Percentiles rank a stretch among this genome's conserved stretches.
Conservation (phyloP, 1,140 invertebrate genomes). For the Macrostomum lignano region DNA sequence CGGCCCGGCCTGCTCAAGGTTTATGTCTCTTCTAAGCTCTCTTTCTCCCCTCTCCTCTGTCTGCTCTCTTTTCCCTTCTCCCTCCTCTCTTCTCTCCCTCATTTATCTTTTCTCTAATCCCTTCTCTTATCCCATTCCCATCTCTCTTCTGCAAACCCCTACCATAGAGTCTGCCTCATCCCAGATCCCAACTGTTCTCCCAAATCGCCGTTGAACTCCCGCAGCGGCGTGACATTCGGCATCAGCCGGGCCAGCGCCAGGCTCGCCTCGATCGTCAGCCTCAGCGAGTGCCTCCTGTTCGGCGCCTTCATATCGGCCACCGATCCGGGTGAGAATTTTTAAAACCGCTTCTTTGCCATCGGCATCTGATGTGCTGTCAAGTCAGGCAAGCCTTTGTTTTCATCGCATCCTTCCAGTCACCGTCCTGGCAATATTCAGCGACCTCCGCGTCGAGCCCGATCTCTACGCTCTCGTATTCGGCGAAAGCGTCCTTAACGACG, state of each 20-base stretch:
- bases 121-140: too few species aligned
- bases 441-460: slow-evolving; percentile 76
- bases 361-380: too few species aligned
- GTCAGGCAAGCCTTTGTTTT: too few species aligned
- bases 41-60: too few species aligned
- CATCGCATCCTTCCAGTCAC: too few species aligned
- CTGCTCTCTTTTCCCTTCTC: too few species aligned
- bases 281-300: slow-evolving; percentile 73
- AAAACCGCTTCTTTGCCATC: too few species aligned
- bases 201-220: slow-evolving; percentile 26
- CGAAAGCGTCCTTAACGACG: slow-evolving; percentile 79
- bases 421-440: slow-evolving; percentile 60
- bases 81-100: too few species aligned
- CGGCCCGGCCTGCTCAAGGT: too few species aligned
- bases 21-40: too few species aligned
- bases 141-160: slow-evolving; percentile 56
- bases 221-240: slow-evolving; percentile 19
- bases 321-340: slow-evolving; percentile 40
- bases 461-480: slow-evolving; percentile 80
- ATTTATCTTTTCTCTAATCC: too few species aligned
- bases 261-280: slow-evolving; percentile 50
- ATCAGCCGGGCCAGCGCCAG: slow-evolving; percentile 33
- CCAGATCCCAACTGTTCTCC: slow-evolving; percentile 50
- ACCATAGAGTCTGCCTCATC: too few species aligned
- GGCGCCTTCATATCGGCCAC: slow-evolving; percentile 78